Conservation (phyloP, 2,113 vertebrate genomes). For the Sula dactylatra region DNA sequence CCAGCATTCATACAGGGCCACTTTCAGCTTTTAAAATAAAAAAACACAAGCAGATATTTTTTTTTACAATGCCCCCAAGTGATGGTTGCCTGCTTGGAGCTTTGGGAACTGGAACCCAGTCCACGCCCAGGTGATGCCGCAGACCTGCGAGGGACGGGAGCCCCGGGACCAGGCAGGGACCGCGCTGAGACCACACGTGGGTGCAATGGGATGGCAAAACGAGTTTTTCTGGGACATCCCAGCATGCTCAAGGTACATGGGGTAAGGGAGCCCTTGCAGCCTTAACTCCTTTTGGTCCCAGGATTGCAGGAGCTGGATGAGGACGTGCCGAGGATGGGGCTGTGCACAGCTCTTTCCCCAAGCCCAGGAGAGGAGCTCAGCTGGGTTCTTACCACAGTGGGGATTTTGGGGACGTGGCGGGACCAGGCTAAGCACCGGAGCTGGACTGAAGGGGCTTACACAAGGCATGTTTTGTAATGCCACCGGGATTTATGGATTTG, state of each 20-base stretch:
- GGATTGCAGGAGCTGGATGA: neutral
- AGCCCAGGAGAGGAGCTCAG: neutral
- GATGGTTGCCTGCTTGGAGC: neutral
- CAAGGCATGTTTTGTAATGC: conserved; percentile 57
- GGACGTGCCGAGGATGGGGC: neutral
- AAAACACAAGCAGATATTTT: accelerated
- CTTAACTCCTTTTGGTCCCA: neutral
- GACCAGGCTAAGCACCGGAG: neutral
- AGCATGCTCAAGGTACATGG: neutral
- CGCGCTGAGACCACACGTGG: accelerated
- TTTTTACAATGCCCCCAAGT: neutral
- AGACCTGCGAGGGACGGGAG: neutral
- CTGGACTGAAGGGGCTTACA: conserved; percentile 25
- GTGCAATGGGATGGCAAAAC: neutral
- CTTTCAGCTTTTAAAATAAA: neutral
- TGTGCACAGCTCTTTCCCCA: neutral
- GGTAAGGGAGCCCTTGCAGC: neutral
- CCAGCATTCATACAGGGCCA: accelerated
- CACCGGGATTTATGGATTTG: conserved; percentile 49
- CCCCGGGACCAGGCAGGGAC: accelerated
- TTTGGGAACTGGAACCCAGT: neutral
- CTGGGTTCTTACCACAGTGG: accelerated
- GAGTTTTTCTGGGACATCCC: neutral
- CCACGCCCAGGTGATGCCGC: neutral
- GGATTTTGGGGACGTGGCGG: neutral